A percentile compares a stretch with the other conserved stretches of the same genome.
Evolutionary conservation across 2,888 invertebrate species (phyloP).

Genomic region (Melitaea athalia): DNA sequence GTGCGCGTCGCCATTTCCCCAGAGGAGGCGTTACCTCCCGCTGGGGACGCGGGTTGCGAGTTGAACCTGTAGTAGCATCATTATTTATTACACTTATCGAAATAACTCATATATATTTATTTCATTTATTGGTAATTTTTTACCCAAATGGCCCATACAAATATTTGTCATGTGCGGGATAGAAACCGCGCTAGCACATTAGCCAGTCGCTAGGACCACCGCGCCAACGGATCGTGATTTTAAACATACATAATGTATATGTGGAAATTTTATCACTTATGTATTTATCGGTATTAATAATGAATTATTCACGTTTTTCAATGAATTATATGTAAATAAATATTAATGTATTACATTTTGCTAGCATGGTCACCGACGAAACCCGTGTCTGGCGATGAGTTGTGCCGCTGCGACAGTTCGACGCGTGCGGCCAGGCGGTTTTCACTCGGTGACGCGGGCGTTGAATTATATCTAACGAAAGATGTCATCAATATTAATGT

Average conservation of each 20-base stretch:
- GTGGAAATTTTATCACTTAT: background rate
- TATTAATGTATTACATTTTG: constrained; percentile 55
- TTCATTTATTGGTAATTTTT: too few species aligned
- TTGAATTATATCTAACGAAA: constrained; percentile 73
- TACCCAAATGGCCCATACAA: too few species aligned
- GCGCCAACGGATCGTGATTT: too few species aligned
- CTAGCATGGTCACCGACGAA: constrained; percentile 63
- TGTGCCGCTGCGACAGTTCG: constrained; percentile 73
- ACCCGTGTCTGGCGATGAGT: constrained; percentile 77
- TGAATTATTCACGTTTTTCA: background rate
- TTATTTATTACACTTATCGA: background rate
- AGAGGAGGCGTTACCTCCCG: constrained; percentile 55
- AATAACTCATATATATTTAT: too few species aligned
- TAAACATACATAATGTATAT: too few species aligned
- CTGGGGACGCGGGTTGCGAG: constrained; percentile 77
- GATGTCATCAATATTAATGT: constrained; percentile 15
- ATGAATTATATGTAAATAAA: background rate
- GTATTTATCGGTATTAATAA: background rate
- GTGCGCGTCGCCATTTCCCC: constrained; percentile 70
- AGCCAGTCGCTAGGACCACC: too few species aligned
- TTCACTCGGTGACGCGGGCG: constrained; percentile 79
- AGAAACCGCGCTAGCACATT: too few species aligned
- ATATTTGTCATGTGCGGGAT: too few species aligned
- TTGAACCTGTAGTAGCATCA: constrained; percentile 62
- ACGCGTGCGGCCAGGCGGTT: constrained; percentile 64